Percentiles rank a stretch among this genome's conserved stretches.
These are phyloP conservation scores for Gymnoscopelus microlampas DNA, from an alignment of 2,797 vertebrate genomes.

Conservation along the genomic window DNA sequence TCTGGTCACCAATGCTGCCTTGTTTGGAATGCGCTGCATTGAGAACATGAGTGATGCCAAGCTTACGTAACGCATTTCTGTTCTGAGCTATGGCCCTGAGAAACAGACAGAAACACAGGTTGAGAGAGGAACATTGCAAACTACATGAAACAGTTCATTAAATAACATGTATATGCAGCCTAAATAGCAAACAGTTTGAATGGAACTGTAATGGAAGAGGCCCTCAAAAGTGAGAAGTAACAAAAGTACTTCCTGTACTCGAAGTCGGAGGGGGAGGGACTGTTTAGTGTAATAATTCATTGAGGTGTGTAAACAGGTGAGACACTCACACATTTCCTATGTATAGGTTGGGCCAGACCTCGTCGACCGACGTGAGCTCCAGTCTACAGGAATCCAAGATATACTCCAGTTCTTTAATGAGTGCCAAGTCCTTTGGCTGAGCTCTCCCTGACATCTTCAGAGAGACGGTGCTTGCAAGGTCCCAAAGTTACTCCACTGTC, in stretches of 20 bases:
- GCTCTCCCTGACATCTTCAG: constrained; percentile 71
- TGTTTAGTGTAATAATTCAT: no score
- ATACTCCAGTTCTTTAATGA: constrained; percentile 81
- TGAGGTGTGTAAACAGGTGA: constrained; percentile 9
- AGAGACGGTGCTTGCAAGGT: constrained; percentile 38
- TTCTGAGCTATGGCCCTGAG: constrained; percentile 76
- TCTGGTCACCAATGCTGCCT: constrained; percentile 84
- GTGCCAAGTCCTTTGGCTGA: constrained; percentile 57
- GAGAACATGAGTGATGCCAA: constrained; percentile 86
- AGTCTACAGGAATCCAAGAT: constrained; percentile 84
- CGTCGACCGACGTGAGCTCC: constrained; percentile 81
- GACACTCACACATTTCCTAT: constrained; percentile 85
- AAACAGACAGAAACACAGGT: constrained; percentile 23
- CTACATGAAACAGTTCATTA: not conserved
- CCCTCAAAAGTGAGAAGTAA: not conserved
- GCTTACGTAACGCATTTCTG: constrained; percentile 78
- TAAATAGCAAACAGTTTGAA: not conserved
- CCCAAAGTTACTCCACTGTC: constrained; percentile 24
- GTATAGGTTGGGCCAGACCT: constrained; percentile 85
- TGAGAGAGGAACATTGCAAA: not conserved
- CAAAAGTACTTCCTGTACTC: no score
- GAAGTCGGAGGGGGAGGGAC: no score
- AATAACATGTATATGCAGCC: not conserved
- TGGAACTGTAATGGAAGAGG: constrained; percentile 37
- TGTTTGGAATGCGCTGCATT: constrained; percentile 88